Evolutionary conservation across 2,888 invertebrate species (phyloP).

Genomic region (Saturnia japonica): DNA sequence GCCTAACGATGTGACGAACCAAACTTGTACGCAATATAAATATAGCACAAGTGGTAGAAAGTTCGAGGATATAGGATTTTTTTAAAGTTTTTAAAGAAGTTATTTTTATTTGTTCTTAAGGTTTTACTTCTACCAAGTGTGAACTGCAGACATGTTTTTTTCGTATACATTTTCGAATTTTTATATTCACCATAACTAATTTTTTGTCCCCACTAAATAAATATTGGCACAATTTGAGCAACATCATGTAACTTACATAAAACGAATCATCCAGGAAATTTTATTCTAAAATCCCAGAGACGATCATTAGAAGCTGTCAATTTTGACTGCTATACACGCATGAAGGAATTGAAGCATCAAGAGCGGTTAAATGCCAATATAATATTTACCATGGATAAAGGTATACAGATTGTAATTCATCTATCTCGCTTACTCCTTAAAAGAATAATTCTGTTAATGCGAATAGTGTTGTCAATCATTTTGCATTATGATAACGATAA

Average conservation of each 20-base stretch:
- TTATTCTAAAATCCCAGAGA: background rate
- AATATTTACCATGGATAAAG: background rate
- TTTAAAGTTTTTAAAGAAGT: too few species aligned
- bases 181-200: background rate
- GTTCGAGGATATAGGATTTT: too few species aligned
- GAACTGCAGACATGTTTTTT: too few species aligned
- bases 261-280: slow-evolving; percentile 1
- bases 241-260: background rate
- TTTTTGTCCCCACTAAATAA: background rate
- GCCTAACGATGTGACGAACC: too few species aligned
- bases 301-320: background rate
- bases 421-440: background rate
- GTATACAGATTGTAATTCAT: background rate
- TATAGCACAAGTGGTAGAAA: too few species aligned
- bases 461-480: background rate
- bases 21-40: too few species aligned
- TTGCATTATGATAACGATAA: background rate
- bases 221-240: background rate
- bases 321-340: background rate
- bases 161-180: background rate
- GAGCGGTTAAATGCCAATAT: background rate
- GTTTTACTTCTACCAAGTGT: too few species aligned
- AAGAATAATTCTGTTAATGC: background rate
- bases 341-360: background rate
- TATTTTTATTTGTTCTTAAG: too few species aligned